Percentiles rank a stretch among this genome's conserved stretches.
Conservation (phyloP, 1,140 invertebrate species). For the Lordiphosa collinella region DNA sequence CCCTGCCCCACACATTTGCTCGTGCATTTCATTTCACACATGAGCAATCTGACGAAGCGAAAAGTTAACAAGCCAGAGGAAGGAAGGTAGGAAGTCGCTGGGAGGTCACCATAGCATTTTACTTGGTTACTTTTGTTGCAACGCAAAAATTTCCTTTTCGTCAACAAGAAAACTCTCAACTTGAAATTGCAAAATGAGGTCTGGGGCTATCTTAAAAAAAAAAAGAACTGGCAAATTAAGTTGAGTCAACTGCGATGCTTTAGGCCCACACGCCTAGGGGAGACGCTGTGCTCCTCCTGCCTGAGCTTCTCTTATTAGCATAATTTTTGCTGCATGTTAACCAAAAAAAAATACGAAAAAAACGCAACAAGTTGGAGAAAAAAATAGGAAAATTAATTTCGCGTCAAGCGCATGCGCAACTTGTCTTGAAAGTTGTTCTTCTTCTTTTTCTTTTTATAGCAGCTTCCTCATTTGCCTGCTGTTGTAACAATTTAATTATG, state of each 20-base stretch:
- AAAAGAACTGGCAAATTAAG: conserved; percentile 46
- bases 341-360: conserved; percentile 4
- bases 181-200: conserved; percentile 22
- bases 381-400: conserved; percentile 69
- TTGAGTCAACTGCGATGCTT: conserved; percentile 24
- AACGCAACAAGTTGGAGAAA: conserved; percentile 1
- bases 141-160: conserved; percentile 7
- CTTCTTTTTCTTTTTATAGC: conserved; percentile 24
- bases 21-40: conserved; percentile 71
- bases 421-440: conserved; percentile 40
- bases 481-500: conserved; percentile 73
- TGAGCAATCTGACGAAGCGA: conserved; percentile 38
- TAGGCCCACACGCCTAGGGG: conserved; percentile 4
- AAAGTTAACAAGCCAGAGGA: conserved; percentile 34
- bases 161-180: conserved; percentile 12
- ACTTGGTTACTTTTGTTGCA: conserved; percentile 12
- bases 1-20: conserved; percentile 18
- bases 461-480: conserved; percentile 69
- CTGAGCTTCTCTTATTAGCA: conserved; percentile 40
- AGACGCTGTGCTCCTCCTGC: no score
- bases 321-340: conserved; percentile 48
- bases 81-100: background rate
- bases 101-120: conserved; percentile 4
- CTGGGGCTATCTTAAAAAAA: conserved; percentile 4
- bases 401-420: conserved; percentile 65